These are phyloP conservation scores for Orgyia antiqua DNA, from an alignment of 2,888 invertebrate species.

Conservation along the genomic window DNA sequence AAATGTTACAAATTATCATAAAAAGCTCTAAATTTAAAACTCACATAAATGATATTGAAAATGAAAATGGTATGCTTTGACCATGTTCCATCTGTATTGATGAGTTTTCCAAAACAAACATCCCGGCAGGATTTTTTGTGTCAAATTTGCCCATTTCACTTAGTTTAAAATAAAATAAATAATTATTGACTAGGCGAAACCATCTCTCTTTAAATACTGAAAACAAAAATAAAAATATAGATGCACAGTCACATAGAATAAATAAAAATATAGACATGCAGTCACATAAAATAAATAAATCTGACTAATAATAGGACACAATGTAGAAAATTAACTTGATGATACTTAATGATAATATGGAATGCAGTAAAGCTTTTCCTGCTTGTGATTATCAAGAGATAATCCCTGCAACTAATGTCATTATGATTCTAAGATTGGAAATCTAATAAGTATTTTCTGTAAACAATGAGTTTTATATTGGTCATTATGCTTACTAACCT, in stretches of 20 bases:
- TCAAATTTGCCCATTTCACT: constrained; percentile 82
- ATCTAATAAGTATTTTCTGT: too few relatives aligned
- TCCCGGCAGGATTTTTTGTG: constrained; percentile 81
- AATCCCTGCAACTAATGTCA: too few relatives aligned
- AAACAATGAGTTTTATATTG: too few relatives aligned
- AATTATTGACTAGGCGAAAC: constrained; percentile 86
- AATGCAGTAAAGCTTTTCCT: too few relatives aligned
- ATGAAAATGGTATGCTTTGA: constrained; percentile 84
- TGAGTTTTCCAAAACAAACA: constrained; percentile 86
- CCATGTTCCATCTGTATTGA: constrained; percentile 83
- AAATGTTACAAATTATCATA: too few relatives aligned
- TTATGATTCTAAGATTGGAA: too few relatives aligned
- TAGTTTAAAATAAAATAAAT: constrained; percentile 87
- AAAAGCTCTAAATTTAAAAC: constrained; percentile 33
- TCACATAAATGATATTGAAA: constrained; percentile 83
- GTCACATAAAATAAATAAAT: too few relatives aligned
- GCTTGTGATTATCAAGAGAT: too few relatives aligned
- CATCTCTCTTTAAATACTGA: constrained; percentile 86
- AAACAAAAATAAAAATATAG: constrained; percentile 26
- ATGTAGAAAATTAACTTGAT: too few relatives aligned
- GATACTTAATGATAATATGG: too few relatives aligned
- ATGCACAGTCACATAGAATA: background rate
- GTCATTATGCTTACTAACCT: too few relatives aligned
- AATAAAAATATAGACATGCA: background rate
- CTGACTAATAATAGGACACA: too few relatives aligned